Percentiles rank a stretch among this genome's conserved stretches.
These are phyloP conservation scores for Monochamus saltuarius DNA, from an alignment of 1,140 invertebrate genomes.

Conservation along the genomic window DNA sequence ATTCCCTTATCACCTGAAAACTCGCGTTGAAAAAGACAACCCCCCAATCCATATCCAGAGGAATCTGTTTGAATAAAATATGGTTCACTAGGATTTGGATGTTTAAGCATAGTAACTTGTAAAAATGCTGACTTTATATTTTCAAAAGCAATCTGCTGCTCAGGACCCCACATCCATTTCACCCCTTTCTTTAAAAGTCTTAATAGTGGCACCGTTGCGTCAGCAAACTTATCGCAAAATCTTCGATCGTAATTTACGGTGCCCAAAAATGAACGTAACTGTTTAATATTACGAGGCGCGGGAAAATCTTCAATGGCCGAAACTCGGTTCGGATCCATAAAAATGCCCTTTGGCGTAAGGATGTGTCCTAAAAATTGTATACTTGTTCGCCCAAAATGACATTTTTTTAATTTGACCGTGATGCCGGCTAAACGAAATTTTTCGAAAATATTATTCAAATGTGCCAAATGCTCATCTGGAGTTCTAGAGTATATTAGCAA, in stretches of 20 bases:
- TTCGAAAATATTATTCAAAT: slow-evolving; percentile 1
- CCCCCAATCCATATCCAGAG: slow-evolving; percentile 1
- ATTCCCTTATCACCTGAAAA: not conserved
- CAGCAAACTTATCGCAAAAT: slow-evolving; percentile 4
- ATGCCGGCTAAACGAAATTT: not conserved
- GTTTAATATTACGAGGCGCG: not conserved
- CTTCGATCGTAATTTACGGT: not conserved
- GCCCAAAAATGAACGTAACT: not conserved
- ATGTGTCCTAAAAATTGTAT: slow-evolving; percentile 2
- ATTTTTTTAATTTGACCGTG: slow-evolving; percentile 1
- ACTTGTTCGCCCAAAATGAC: not conserved
- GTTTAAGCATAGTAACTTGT: not conserved
- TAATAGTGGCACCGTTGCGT: not conserved
- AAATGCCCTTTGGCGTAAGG: not conserved
- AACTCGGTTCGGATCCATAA: not conserved
- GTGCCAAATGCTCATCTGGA: no score
- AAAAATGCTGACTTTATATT: not conserved
- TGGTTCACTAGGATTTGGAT: not conserved
- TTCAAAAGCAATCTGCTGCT: not conserved
- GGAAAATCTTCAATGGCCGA: slow-evolving; percentile 1
- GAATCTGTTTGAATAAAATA: not conserved
- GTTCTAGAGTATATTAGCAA: slow-evolving; percentile 12
- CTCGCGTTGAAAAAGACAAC: not conserved
- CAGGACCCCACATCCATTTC: not conserved
- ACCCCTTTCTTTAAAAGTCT: not conserved